Percentiles rank a stretch among this genome's conserved stretches.
Conservation (phyloP, 2,113 vertebrate genomes). For the Aythya baeri region DNA sequence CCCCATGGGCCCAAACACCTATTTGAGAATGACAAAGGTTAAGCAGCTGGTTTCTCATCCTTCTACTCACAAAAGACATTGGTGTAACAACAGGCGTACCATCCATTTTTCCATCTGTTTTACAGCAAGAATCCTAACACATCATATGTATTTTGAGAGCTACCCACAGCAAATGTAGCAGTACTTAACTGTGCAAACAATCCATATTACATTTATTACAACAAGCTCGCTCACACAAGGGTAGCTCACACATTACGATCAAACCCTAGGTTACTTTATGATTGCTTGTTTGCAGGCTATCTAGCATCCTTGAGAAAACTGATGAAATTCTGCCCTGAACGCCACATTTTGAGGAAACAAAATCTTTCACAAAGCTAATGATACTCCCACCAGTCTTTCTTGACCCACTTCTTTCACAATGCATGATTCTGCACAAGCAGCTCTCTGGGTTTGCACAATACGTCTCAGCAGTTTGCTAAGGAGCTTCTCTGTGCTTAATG, state of each 20-base stretch:
- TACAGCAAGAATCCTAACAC: neutral
- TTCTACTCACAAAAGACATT: neutral
- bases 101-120: neutral
- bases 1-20: conserved; percentile 95
- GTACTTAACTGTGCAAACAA: neutral
- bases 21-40: neutral
- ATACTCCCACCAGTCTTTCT: neutral
- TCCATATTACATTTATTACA: neutral
- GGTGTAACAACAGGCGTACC: neutral
- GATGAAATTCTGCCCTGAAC: neutral
- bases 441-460: neutral
- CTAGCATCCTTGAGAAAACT: neutral
- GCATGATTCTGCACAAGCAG: neutral
- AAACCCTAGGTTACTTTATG: neutral
- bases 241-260: neutral
- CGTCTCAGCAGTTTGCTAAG: neutral
- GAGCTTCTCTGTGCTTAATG: neutral
- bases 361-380: neutral
- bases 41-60: neutral
- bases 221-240: neutral
- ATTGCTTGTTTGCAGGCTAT: neutral
- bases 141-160: neutral
- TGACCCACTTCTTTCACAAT: neutral
- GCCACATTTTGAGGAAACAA: neutral
- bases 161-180: neutral